Evolutionary conservation across 92 coral and sea anemone genomes (phyloP).

Genomic region (Plumapathes pennacea): DNA sequence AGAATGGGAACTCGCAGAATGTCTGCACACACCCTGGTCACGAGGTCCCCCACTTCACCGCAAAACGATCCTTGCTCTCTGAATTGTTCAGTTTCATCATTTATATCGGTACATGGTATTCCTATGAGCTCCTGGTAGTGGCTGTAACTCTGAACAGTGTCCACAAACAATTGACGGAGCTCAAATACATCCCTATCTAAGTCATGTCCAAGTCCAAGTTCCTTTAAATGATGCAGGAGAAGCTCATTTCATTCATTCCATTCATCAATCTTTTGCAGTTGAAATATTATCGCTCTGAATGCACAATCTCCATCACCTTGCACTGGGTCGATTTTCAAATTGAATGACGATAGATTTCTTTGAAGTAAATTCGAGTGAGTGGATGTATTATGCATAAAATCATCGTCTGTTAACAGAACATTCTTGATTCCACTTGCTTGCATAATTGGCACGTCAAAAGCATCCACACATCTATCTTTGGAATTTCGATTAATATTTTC

Average conservation of each 20-base stretch:
- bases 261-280: neutral
- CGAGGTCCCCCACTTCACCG: constrained; percentile 37
- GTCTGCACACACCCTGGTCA: constrained; percentile 42
- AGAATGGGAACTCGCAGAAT: constrained; percentile 22
- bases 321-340: neutral
- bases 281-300: constrained; percentile 6
- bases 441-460: constrained; percentile 9
- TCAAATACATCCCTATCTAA: constrained; percentile 1
- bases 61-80: constrained; percentile 28
- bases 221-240: neutral
- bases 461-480: neutral
- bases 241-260: neutral
- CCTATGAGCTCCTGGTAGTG: constrained; percentile 14
- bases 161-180: constrained; percentile 28
- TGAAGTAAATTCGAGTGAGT: neutral
- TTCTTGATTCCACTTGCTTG: constrained; percentile 1
- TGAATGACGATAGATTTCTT: constrained; percentile 2
- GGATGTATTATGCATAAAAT: no score
- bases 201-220: neutral
- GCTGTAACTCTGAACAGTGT: constrained; percentile 21
- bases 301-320: constrained; percentile 17
- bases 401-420: neutral
- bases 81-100: constrained; percentile 14
- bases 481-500: neutral
- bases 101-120: neutral